Conservation (phyloP, 1,140 invertebrate genomes). For the Drosophila novamexicana region DNA sequence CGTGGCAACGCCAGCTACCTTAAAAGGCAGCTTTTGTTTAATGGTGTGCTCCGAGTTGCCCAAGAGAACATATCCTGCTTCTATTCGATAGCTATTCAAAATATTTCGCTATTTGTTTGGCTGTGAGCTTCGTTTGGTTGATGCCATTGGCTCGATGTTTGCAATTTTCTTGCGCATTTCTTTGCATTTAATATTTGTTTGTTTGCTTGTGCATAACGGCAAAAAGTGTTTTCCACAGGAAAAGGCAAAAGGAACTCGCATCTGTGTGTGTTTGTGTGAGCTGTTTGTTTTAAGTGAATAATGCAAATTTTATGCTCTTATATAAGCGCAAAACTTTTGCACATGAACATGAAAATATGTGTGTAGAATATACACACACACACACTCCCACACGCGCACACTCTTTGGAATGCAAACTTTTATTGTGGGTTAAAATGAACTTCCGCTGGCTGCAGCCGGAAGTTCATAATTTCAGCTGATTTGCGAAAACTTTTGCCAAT, state of each 20-base stretch:
- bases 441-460: constrained; percentile 72
- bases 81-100: constrained; percentile 47
- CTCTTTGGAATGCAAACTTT: constrained; percentile 71
- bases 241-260: constrained; percentile 48
- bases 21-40: background rate
- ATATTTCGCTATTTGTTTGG: constrained; percentile 50
- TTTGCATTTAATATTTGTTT: constrained; percentile 82
- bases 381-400: constrained; percentile 6
- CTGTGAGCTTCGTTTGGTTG: constrained; percentile 35
- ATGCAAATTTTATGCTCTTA: constrained; percentile 81
- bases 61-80: constrained; percentile 8
- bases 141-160: constrained; percentile 48
- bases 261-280: constrained; percentile 14
- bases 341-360: constrained; percentile 71
- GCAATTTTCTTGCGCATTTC: constrained; percentile 67
- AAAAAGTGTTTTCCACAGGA: constrained; percentile 58
- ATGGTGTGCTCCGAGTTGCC: background rate
- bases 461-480: constrained; percentile 83
- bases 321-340: constrained; percentile 78
- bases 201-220: constrained; percentile 62
- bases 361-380: constrained; percentile 33
- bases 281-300: constrained; percentile 81
- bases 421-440: constrained; percentile 83
- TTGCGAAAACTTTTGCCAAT: constrained; percentile 74
- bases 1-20: constrained; percentile 14